phyloP scores from a whole-genome alignment of 2,797 vertebrate species.

The Epinephelus malabaricus region DNA sequence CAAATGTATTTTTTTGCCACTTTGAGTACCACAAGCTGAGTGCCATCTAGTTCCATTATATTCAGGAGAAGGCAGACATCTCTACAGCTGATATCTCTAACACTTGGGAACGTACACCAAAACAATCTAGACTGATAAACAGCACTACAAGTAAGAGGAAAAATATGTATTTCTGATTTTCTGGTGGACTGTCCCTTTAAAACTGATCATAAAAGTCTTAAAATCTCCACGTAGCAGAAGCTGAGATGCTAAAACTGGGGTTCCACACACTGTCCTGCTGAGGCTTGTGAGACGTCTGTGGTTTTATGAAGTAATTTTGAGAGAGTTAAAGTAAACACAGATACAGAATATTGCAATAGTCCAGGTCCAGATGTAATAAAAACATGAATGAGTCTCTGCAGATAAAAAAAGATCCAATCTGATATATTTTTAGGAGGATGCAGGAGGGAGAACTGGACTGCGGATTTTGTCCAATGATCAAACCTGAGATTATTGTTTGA shows the following conservation, averaged over 20 bases:
- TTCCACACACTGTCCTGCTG: neutral
- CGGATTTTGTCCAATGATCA: neutral
- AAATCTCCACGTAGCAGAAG: too few relatives aligned
- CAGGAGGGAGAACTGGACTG: constrained; percentile 1
- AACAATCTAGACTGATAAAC: too few relatives aligned
- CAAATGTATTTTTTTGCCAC: too few relatives aligned
- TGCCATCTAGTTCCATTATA: too few relatives aligned
- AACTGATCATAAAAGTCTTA: too few relatives aligned
- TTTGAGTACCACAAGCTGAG: too few relatives aligned
- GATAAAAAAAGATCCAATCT: constrained; percentile 31
- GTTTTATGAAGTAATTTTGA: neutral
- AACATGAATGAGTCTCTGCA: neutral
- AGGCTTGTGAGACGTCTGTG: neutral
- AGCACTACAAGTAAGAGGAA: too few relatives aligned
- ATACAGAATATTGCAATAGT: neutral
- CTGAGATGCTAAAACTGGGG: neutral
- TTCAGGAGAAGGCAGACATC: too few relatives aligned
- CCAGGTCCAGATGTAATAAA: constrained; percentile 26
- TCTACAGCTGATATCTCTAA: too few relatives aligned
- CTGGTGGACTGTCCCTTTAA: too few relatives aligned
- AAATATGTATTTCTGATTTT: too few relatives aligned
- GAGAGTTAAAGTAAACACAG: constrained; percentile 12
- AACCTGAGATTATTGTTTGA: constrained; percentile 10
- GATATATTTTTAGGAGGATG: constrained; percentile 6
- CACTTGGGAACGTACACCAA: too few relatives aligned